Evolutionary conservation across 2,797 vertebrate genomes (phyloP), one percentile per base, ranked within the genome.

Genomic region (Coilia nasus): DNA sequence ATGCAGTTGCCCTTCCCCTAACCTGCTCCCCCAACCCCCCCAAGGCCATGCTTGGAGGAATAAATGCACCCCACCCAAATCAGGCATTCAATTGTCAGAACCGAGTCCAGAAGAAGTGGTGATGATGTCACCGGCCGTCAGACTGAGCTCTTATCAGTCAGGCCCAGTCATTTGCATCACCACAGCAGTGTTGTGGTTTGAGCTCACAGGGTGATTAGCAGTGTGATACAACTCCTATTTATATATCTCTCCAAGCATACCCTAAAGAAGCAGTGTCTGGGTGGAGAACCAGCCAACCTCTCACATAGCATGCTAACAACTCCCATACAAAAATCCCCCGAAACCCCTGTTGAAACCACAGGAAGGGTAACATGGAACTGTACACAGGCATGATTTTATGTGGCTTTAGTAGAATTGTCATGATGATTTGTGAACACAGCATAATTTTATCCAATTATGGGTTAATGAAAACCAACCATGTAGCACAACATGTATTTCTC

Each of bases 41-140:
- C 44, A 41, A 21, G 71, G 31, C 14, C 67, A 35, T 75, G 28
- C 67, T 19, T 5, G 67, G 31, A 25, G 41, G 21, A 56, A 80
- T 64, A 83, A 92, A 84, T 92, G 91, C 88, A 87, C 90, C 93
- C 89, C 91, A 89, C 90, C 88, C 89, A 92, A 91, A 91, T 93
- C 93, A 94, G 90, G 95, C 94, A 95, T 89, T 84, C 75, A 78
- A 19, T 78, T 44, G 71, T 78, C 71, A 78, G 28, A 41, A 89
- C 92, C 90, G 91, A 91, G 92, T 92, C 90, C 90, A 92, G 90
- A 88, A 90, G 86, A 86, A 90, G 93, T 87, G 88, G 80, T 84
- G 85, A 83, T 92, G 93, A 94, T 92, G 91, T 93, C 85, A 87
- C 83, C 91, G 90, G 91, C 89, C 71, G 15, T 78, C 83, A 59